Evolutionary conservation across 2,888 invertebrate genomes (phyloP).

Genomic region (Apotomis turbidana): DNA sequence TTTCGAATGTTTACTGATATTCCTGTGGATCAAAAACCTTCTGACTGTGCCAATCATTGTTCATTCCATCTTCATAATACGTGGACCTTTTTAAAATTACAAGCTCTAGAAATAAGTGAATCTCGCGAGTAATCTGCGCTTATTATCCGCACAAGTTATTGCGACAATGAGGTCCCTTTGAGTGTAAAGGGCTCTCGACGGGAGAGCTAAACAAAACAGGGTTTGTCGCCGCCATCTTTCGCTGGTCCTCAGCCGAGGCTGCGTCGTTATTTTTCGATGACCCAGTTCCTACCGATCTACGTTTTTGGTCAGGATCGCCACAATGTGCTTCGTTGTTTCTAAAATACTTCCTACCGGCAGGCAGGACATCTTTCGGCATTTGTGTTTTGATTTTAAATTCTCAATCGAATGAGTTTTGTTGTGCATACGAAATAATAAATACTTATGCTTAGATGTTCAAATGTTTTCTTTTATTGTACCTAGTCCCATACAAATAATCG

Average conservation of each 20-base stretch:
- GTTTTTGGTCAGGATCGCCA: conserved; percentile 1
- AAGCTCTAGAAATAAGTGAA: neutral
- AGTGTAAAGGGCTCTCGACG: conserved; percentile 43
- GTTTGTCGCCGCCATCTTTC: conserved; percentile 49
- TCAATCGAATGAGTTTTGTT: neutral
- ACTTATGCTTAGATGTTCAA: too few relatives aligned
- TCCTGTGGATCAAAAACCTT: too few relatives aligned
- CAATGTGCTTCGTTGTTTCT: neutral
- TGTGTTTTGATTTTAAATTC: neutral
- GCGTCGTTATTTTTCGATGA: conserved; percentile 65
- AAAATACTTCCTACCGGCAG: neutral
- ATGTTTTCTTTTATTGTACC: too few relatives aligned
- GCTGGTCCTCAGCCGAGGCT: conserved; percentile 57
- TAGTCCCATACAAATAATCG: too few relatives aligned
- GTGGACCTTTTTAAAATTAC: too few relatives aligned
- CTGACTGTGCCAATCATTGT: too few relatives aligned
- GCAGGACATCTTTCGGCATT: neutral
- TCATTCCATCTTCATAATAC: too few relatives aligned
- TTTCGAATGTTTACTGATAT: too few relatives aligned
- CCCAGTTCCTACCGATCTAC: conserved; percentile 55
- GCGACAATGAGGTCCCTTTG: conserved; percentile 38
- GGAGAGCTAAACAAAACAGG: conserved; percentile 72
- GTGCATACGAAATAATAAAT: too few relatives aligned
- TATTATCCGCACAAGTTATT: conserved; percentile 14
- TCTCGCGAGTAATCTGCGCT: conserved; percentile 11